A percentile compares a stretch with the other conserved stretches of the same genome.
Conservation (phyloP, 2,113 vertebrate species). For the Myanophis thanlyinensis region DNA sequence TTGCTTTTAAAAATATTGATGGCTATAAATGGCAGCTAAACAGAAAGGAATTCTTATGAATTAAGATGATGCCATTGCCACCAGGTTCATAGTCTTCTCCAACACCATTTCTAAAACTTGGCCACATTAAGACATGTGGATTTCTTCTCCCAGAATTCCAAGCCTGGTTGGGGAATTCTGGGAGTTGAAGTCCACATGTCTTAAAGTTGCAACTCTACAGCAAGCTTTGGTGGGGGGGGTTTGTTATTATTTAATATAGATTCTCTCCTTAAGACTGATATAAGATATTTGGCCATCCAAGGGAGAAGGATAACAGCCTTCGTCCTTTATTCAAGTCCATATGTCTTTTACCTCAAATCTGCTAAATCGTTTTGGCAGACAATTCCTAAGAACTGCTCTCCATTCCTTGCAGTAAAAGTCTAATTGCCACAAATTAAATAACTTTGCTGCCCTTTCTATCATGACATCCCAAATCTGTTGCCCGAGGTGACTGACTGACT, state of each 20-base stretch:
- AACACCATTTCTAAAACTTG: neutral
- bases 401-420: neutral
- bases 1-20: neutral
- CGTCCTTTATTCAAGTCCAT: neutral
- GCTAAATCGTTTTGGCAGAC: neutral
- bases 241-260: neutral
- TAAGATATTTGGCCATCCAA: neutral
- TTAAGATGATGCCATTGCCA: neutral
- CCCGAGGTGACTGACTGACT: neutral
- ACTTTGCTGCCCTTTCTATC: neutral
- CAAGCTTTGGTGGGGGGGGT: neutral
- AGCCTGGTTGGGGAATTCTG: neutral
- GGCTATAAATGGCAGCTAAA: neutral
- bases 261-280: neutral
- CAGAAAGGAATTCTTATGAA: neutral
- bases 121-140: neutral
- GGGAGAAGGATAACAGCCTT: neutral
- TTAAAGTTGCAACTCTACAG: neutral
- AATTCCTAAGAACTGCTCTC: neutral
- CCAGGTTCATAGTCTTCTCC: neutral
- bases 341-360: neutral
- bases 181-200: neutral
- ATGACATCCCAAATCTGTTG: neutral
- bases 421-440: neutral
- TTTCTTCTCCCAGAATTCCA: neutral